phyloP scores from a whole-genome alignment of 2,797 vertebrate genomes.

The Sciurus carolinensis region DNA sequence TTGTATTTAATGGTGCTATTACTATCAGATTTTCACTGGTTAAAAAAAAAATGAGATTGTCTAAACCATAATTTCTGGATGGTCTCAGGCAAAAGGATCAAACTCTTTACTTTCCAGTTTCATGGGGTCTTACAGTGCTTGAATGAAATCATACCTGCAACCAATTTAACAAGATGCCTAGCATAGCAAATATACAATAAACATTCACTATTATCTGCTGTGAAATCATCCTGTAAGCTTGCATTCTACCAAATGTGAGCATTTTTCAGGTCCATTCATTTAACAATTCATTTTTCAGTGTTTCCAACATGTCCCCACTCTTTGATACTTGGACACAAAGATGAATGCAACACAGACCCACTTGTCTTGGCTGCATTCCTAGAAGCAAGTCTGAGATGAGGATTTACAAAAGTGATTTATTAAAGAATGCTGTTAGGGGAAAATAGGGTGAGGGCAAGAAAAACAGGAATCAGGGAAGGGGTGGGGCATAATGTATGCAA shows the following conservation, averaged over 20 bases:
- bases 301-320: neutral
- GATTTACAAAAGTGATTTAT: constrained; percentile 65
- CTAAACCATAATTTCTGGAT: neutral
- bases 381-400: neutral
- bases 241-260: neutral
- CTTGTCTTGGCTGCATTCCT: constrained; percentile 3
- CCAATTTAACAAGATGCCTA: constrained; percentile 14
- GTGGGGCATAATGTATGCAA: neutral
- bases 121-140: neutral
- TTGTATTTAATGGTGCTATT: constrained; percentile 9
- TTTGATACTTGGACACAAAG: constrained; percentile 62
- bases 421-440: constrained; percentile 50
- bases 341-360: constrained; percentile 27
- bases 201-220: constrained; percentile 1
- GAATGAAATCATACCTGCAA: constrained; percentile 13
- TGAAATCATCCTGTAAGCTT: neutral
- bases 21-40: neutral
- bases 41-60: neutral
- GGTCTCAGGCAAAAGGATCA: constrained; percentile 5
- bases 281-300: constrained; percentile 46
- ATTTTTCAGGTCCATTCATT: constrained; percentile 25
- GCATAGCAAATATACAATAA: constrained; percentile 19
- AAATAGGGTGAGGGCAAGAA: neutral
- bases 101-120: neutral
- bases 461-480: no score